A percentile compares a stretch with the other conserved stretches of the same genome.
These are phyloP conservation scores for Ibycter americanus DNA, from an alignment of 2,797 vertebrate species.

Conservation along the genomic window DNA sequence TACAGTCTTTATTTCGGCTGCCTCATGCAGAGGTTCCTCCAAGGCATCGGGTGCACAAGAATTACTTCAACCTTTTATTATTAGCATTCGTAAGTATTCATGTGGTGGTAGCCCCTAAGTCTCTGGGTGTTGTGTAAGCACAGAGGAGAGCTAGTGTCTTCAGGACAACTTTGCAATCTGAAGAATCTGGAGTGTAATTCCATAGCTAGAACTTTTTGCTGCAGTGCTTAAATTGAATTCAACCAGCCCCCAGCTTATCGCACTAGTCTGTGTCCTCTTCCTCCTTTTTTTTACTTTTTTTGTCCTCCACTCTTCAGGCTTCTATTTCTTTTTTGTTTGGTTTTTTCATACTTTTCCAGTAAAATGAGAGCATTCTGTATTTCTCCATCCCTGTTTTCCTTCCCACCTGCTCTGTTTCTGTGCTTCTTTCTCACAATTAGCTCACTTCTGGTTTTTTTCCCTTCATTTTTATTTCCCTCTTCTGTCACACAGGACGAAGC, in stretches of 20 bases:
- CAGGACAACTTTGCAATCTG: neutral
- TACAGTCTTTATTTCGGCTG: neutral
- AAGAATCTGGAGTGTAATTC: slow-evolving; percentile 24
- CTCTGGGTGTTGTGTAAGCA: neutral
- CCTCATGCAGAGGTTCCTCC: neutral
- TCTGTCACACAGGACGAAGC: neutral
- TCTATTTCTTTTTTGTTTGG: neutral
- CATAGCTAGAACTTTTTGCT: slow-evolving; percentile 1
- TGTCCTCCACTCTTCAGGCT: neutral
- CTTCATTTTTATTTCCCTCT: neutral
- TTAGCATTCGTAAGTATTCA: neutral
- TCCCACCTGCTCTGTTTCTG: neutral
- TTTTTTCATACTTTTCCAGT: neutral
- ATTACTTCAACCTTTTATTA: slow-evolving; percentile 5
- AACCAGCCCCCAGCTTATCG: neutral
- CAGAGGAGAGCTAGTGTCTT: neutral
- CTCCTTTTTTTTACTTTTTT: neutral
- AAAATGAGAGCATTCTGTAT: neutral
- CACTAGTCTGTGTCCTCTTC: neutral
- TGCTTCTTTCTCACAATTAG: neutral
- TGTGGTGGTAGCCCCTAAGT: neutral
- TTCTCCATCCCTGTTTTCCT: neutral
- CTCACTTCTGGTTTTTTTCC: neutral
- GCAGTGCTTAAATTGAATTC: neutral
- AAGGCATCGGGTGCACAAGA: neutral